A percentile compares a stretch with the other conserved stretches of the same genome.
Evolutionary conservation across 2,888 invertebrate species (phyloP).

Genomic region (Spilosoma lubricipeda): DNA sequence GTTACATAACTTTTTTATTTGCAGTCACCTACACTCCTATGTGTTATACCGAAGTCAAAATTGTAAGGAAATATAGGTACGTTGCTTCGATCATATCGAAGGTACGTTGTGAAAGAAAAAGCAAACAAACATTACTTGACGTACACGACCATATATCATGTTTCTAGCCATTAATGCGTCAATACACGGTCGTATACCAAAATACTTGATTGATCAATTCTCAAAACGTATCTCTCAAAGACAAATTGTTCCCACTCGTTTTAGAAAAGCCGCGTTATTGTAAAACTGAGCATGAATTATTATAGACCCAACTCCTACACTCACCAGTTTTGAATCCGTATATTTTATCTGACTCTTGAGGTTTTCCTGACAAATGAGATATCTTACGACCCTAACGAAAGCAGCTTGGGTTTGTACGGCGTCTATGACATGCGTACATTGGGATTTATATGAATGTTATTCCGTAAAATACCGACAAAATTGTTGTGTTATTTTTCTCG

Average conservation of each 20-base stretch:
- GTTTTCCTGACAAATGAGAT: conserved; percentile 67
- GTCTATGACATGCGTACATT: conserved; percentile 42
- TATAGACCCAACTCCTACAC: conserved; percentile 49
- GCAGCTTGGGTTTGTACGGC: conserved; percentile 56
- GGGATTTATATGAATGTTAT: conserved; percentile 43
- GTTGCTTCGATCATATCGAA: too few species aligned
- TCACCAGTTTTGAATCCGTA: conserved; percentile 58
- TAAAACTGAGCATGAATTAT: conserved; percentile 53
- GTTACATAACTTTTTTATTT: background rate
- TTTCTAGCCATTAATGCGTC: conserved; percentile 18
- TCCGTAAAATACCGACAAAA: conserved; percentile 26
- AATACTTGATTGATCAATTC: conserved; percentile 38
- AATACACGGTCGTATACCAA: conserved; percentile 18
- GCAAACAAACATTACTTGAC: background rate
- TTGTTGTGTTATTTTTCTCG: conserved; percentile 16
- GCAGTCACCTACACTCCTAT: background rate
- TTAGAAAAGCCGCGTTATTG: conserved; percentile 37
- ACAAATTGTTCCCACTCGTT: conserved; percentile 37
- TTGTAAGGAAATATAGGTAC: background rate
- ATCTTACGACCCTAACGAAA: conserved; percentile 56
- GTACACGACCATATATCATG: conserved; percentile 3
- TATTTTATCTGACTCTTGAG: conserved; percentile 70
- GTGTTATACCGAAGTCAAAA: background rate
- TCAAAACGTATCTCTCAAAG: conserved; percentile 28
- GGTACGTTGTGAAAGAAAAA: background rate